phyloP scores from a whole-genome alignment of 1,140 invertebrate genomes.

The Akabosia matsudoensis region DNA sequence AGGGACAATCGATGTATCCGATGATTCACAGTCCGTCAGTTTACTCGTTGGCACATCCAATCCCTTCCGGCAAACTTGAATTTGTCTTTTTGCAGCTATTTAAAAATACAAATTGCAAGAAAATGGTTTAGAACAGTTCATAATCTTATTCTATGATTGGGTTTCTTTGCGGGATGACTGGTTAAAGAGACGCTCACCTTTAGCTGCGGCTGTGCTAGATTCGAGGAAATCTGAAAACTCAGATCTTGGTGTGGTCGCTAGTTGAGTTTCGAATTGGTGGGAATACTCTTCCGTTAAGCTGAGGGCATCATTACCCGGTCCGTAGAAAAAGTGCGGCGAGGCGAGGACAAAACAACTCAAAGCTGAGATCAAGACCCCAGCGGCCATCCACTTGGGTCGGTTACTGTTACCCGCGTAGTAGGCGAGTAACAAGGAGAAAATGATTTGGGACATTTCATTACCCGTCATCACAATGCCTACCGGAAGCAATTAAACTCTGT shows the following conservation, averaged over 20 bases:
- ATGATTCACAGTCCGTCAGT: slow-evolving; percentile 25
- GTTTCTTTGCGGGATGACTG: too few relatives aligned
- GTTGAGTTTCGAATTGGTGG: neutral
- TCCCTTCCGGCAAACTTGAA: neutral
- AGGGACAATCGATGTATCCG: slow-evolving; percentile 50
- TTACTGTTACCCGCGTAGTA: slow-evolving; percentile 62
- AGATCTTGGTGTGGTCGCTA: neutral
- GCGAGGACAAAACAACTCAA: slow-evolving; percentile 62
- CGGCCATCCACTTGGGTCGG: slow-evolving; percentile 52
- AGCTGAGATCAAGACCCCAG: slow-evolving; percentile 49
- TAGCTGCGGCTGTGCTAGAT: neutral
- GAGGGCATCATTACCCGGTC: slow-evolving; percentile 58
- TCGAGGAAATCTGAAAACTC: neutral
- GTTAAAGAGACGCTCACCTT: too few relatives aligned
- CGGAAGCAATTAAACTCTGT: neutral
- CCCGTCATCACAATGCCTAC: slow-evolving; percentile 66
- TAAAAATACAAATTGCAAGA: too few relatives aligned
- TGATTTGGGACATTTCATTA: slow-evolving; percentile 68
- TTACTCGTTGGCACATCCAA: neutral
- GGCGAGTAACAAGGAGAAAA: slow-evolving; percentile 59
- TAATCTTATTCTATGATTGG: too few relatives aligned
- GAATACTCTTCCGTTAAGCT: slow-evolving; percentile 52
- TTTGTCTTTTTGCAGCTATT: neutral
- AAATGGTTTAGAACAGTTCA: too few relatives aligned
- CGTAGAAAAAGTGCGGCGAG: slow-evolving; percentile 67